phyloP scores from a whole-genome alignment of 2,113 vertebrate species.

The Bufo bufo region DNA sequence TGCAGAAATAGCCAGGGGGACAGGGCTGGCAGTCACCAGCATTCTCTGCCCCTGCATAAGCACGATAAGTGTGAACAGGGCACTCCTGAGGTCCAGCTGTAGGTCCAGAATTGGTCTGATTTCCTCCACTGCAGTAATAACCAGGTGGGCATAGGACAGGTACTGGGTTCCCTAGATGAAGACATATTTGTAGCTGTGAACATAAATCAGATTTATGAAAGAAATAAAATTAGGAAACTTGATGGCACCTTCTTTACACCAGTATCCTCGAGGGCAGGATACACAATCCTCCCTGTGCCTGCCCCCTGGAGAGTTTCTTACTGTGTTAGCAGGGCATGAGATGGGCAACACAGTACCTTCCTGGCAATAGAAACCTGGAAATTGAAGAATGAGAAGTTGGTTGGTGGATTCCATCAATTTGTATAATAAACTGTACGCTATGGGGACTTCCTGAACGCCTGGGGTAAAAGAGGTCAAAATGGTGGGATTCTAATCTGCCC shows the following conservation, averaged over 20 bases:
- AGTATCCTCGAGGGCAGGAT: constrained; percentile 78
- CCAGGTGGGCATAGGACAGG: constrained; percentile 76
- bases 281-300: constrained; percentile 76
- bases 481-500: too few relatives aligned
- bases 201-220: neutral
- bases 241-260: constrained; percentile 82
- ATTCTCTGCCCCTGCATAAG: constrained; percentile 73
- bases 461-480: too few relatives aligned
- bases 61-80: constrained; percentile 78
- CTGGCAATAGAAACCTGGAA: constrained; percentile 84
- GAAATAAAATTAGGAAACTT: neutral
- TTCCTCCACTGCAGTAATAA: constrained; percentile 80
- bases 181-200: neutral
- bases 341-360: constrained; percentile 76
- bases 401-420: too few relatives aligned
- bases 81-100: constrained; percentile 75
- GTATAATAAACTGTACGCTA: too few relatives aligned
- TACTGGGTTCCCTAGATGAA: constrained; percentile 72
- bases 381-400: neutral
- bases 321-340: constrained; percentile 80
- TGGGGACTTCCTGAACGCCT: too few relatives aligned
- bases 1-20: constrained; percentile 80
- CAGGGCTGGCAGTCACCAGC: constrained; percentile 79
- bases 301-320: constrained; percentile 73
- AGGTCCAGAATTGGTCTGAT: constrained; percentile 61